These are phyloP conservation scores for Drosophila busckii DNA, from an alignment of 1,140 invertebrate genomes.

Conservation along the genomic window DNA sequence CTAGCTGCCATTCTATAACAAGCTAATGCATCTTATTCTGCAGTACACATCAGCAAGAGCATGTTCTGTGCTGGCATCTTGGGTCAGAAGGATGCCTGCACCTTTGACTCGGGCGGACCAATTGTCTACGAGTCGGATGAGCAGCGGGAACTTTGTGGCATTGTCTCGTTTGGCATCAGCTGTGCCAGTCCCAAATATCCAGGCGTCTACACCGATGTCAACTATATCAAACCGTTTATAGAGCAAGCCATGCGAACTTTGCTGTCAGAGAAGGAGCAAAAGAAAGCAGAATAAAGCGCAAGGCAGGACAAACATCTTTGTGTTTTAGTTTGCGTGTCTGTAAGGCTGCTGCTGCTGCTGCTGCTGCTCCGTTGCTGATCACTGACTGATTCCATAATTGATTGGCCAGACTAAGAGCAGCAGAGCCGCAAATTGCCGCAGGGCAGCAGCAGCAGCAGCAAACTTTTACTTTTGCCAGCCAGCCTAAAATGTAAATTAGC, in stretches of 20 bases:
- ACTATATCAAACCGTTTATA: slow-evolving; percentile 63
- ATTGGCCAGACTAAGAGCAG: slow-evolving; percentile 29
- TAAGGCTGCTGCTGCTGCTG: slow-evolving; percentile 43
- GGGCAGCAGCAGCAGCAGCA: too few species aligned
- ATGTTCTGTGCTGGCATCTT: slow-evolving; percentile 54
- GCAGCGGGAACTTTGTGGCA: slow-evolving; percentile 40
- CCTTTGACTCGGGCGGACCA: slow-evolving; percentile 64
- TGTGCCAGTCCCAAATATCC: slow-evolving; percentile 51
- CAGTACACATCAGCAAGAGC: slow-evolving; percentile 21
- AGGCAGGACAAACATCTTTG: slow-evolving; percentile 27
- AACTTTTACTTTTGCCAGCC: slow-evolving; percentile 56
- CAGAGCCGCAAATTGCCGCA: too few species aligned
- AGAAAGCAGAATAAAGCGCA: not conserved
- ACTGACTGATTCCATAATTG: slow-evolving; percentile 71
- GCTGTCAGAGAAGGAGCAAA: not conserved
- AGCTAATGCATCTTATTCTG: not conserved
- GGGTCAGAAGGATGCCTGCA: slow-evolving; percentile 52
- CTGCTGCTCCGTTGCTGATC: slow-evolving; percentile 61
- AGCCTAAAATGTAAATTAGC: slow-evolving; percentile 64
- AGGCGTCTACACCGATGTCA: slow-evolving; percentile 60
- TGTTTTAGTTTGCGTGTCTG: slow-evolving; percentile 38
- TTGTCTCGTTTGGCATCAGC: slow-evolving; percentile 60
- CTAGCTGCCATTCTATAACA: not conserved
- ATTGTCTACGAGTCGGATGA: slow-evolving; percentile 11
- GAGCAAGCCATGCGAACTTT: not conserved